These are phyloP conservation scores for Ericerus pela DNA, from an alignment of 1,140 invertebrate species.

Conservation along the genomic window DNA sequence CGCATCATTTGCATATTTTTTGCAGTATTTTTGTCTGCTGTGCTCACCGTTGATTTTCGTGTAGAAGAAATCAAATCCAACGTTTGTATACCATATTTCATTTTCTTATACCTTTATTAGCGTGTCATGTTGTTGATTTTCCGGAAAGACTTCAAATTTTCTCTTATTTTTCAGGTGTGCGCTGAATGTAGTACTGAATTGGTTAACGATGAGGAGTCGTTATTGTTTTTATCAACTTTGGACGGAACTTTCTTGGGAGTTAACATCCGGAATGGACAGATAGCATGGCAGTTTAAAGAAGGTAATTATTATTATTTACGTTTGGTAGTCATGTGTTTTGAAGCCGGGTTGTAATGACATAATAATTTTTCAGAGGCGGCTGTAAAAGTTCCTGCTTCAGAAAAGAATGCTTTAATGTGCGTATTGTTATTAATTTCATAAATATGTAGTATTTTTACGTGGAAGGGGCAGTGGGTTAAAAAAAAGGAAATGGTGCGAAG, in stretches of 20 bases:
- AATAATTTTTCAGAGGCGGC: conserved; percentile 48
- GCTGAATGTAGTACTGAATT: not conserved
- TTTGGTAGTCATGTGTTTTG: not conserved
- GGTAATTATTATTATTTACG: conserved; percentile 37
- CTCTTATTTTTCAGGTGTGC: not conserved
- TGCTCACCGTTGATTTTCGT: too few species aligned
- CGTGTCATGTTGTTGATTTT: too few species aligned
- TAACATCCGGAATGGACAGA: conserved; percentile 61
- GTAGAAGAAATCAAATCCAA: too few species aligned
- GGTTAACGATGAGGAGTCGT: not conserved
- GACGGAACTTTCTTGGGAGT: conserved; percentile 78
- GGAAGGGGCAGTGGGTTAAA: too few species aligned
- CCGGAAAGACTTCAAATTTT: too few species aligned
- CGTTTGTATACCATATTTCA: too few species aligned
- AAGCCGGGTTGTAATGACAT: conserved; percentile 1
- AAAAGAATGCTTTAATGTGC: conserved; percentile 34
- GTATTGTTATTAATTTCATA: conserved; percentile 21
- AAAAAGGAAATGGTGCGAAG: too few species aligned
- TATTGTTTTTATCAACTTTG: conserved; percentile 72
- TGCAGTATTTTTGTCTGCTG: too few species aligned
- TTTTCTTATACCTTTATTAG: too few species aligned
- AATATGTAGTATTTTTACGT: too few species aligned
- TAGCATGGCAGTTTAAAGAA: conserved; percentile 80
- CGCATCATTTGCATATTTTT: too few species aligned
- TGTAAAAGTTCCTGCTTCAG: conserved; percentile 49